phyloP scores from a whole-genome alignment of 2,113 vertebrate species.

The Columba livia region DNA sequence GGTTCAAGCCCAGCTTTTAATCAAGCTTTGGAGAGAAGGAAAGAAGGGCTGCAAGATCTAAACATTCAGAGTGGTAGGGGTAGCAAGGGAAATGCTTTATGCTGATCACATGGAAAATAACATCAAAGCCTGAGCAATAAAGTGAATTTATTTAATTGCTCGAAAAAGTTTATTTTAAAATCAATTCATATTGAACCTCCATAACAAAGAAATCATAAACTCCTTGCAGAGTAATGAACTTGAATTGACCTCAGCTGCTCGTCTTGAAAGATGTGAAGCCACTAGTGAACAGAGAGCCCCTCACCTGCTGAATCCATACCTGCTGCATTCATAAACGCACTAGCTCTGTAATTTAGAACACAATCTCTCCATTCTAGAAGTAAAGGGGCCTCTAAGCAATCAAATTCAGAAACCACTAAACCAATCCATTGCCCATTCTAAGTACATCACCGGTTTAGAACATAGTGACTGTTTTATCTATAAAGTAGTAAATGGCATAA shows the following conservation, averaged over 20 bases:
- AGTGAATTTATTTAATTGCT: conserved; percentile 44
- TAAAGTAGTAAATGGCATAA: not conserved
- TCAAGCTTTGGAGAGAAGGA: not conserved
- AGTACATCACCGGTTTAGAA: not conserved
- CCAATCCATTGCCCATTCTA: not conserved
- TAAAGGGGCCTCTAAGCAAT: not conserved
- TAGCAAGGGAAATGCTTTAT: not conserved
- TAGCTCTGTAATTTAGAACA: not conserved
- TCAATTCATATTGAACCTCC: conserved; percentile 39
- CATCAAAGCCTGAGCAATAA: conserved; percentile 36
- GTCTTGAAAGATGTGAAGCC: not conserved
- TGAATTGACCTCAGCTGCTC: conserved; percentile 16
- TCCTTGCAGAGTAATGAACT: conserved; percentile 22
- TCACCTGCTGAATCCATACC: not conserved
- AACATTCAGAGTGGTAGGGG: not conserved
- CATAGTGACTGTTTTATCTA: not conserved
- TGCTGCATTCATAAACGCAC: not conserved
- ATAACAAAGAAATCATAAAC: conserved; percentile 56
- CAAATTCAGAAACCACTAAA: not conserved
- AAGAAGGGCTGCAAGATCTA: not conserved
- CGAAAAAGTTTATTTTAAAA: conserved; percentile 44
- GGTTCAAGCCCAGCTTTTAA: not conserved
- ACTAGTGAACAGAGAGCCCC: not conserved
- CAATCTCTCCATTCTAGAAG: not conserved
- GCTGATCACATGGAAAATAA: conserved; percentile 26